Conservation (phyloP, 2,888 invertebrate species). For the Erebia aethiops region DNA sequence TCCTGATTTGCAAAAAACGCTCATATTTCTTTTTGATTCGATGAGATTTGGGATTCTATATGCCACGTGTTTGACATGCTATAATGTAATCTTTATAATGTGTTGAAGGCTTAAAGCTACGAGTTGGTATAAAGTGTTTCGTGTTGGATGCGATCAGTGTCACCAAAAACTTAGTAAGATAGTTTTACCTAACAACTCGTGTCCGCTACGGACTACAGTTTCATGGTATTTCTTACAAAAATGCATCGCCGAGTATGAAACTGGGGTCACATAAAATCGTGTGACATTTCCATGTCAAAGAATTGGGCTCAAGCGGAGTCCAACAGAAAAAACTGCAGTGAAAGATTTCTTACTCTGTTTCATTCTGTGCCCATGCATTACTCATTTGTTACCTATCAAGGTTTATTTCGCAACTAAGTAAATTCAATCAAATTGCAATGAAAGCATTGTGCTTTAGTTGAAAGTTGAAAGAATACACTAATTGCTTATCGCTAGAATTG, state of each 20-base stretch:
- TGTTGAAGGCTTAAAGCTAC: neutral
- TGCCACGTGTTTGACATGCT: neutral
- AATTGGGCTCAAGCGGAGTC: too few species aligned
- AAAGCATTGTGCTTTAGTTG: conserved; percentile 10
- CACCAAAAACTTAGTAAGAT: too few species aligned
- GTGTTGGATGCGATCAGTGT: too few species aligned
- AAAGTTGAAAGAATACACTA: conserved; percentile 6
- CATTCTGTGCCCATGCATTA: neutral
- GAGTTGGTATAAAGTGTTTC: too few species aligned
- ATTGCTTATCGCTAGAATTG: conserved; percentile 11
- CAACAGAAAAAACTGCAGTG: neutral
- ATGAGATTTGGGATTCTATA: neutral
- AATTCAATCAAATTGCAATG: conserved; percentile 1
- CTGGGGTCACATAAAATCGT: too few species aligned
- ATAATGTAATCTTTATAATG: conserved; percentile 15
- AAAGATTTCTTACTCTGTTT: neutral
- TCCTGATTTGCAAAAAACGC: conserved; percentile 23
- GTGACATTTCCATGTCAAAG: neutral
- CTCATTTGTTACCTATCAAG: neutral
- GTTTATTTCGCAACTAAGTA: conserved; percentile 16
- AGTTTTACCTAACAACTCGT: too few species aligned
- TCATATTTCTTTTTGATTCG: conserved; percentile 18
- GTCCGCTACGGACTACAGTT: too few species aligned
- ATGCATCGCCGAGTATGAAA: too few species aligned
- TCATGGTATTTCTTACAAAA: too few species aligned